These are phyloP conservation scores for Athrips mouffetella DNA, from an alignment of 2,888 invertebrate genomes.

Conservation along the genomic window DNA sequence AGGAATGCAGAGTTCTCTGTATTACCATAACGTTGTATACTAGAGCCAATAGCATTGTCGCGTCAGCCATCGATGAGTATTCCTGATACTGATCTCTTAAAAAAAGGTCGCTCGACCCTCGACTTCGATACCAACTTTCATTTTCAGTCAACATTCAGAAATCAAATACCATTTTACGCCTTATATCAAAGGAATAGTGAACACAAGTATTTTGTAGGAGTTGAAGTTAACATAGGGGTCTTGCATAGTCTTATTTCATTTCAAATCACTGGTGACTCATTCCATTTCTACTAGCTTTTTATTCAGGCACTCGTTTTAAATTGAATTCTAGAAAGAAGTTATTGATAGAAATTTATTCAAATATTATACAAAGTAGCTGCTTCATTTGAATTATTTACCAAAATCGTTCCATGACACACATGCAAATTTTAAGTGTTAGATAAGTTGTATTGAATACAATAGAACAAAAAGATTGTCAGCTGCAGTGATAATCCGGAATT, in stretches of 20 bases:
- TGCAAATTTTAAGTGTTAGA: background rate
- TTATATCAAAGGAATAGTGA: constrained; percentile 29
- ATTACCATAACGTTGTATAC: constrained; percentile 67
- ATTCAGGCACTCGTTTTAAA: constrained; percentile 43
- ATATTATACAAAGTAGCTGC: constrained; percentile 17
- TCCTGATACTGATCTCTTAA: constrained; percentile 62
- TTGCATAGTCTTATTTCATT: constrained; percentile 51
- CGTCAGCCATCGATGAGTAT: constrained; percentile 58
- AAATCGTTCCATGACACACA: background rate
- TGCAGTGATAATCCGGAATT: constrained; percentile 31
- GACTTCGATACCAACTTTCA: constrained; percentile 36
- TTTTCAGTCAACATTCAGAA: constrained; percentile 20
- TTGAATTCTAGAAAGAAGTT: constrained; percentile 38
- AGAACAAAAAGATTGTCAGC: constrained; percentile 39
- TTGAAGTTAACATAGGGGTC: constrained; percentile 30
- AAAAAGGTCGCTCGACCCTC: constrained; percentile 63
- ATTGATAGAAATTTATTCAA: constrained; percentile 37
- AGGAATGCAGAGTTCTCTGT: constrained; percentile 54
- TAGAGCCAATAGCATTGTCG: constrained; percentile 60
- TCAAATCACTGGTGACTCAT: constrained; percentile 67
- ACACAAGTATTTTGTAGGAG: constrained; percentile 12
- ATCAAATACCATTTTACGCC: constrained; percentile 32
- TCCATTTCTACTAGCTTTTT: constrained; percentile 50
- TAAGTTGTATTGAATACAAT: constrained; percentile 25
- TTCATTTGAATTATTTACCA: background rate